Conservation (phyloP, 2,113 vertebrate genomes). For the Cheirogaleus medius region DNA sequence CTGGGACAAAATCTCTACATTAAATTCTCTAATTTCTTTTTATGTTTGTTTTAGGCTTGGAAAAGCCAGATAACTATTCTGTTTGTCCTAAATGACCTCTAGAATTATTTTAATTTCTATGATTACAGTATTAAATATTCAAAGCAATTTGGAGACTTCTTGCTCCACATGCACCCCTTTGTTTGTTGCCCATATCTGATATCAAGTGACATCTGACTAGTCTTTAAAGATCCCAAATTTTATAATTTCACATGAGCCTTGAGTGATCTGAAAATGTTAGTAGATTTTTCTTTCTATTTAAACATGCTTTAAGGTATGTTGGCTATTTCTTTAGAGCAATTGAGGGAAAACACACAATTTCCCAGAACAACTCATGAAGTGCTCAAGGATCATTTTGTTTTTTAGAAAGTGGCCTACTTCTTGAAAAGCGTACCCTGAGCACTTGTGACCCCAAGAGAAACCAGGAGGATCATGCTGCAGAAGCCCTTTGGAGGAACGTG, state of each 20-base stretch:
- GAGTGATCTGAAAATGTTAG: neutral
- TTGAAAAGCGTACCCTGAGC: neutral
- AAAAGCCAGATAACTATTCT: neutral
- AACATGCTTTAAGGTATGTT: neutral
- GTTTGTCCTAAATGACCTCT: conserved; percentile 14
- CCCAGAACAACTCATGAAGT: neutral
- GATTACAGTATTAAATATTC: neutral
- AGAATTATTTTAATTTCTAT: neutral
- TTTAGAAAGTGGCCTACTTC: neutral
- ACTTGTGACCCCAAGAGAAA: neutral
- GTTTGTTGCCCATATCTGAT: neutral
- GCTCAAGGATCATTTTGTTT: neutral
- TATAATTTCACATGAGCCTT: neutral
- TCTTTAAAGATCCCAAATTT: neutral
- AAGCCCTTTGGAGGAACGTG: conserved; percentile 49
- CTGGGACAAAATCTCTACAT: neutral
- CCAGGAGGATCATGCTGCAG: neutral
- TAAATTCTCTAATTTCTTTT: neutral
- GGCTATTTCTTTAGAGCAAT: neutral
- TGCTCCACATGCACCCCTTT: neutral
- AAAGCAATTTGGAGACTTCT: neutral
- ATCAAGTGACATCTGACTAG: neutral
- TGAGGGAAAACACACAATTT: neutral
- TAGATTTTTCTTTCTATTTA: neutral
- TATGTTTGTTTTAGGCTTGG: conserved; percentile 29